These are phyloP conservation scores for Oceanodroma tethys DNA, from an alignment of 2,113 vertebrate genomes.

Conservation along the genomic window DNA sequence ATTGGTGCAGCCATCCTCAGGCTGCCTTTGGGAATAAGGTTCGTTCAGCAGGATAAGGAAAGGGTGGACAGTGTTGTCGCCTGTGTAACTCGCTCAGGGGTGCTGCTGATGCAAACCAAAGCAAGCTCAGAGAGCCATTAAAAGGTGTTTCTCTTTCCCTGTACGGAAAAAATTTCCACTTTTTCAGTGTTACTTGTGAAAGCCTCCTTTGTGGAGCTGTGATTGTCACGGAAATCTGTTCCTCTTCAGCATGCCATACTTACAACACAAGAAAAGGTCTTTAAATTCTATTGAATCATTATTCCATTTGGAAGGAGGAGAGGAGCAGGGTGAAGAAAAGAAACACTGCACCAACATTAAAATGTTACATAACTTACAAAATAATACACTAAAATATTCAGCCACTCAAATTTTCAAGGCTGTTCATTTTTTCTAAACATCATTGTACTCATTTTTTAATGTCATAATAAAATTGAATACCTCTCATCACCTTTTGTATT, in stretches of 20 bases:
- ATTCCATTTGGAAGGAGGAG: background rate
- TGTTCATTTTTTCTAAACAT: constrained; percentile 17
- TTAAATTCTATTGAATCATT: constrained; percentile 19
- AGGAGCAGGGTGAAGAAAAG: background rate
- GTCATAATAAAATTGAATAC: constrained; percentile 12
- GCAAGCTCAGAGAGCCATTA: background rate
- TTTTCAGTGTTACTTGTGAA: background rate
- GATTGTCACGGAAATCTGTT: constrained; percentile 40
- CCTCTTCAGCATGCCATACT: constrained; percentile 34
- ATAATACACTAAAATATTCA: constrained; percentile 4
- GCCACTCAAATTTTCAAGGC: constrained; percentile 10
- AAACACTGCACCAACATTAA: background rate
- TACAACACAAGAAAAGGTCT: constrained; percentile 9
- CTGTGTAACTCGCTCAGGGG: background rate
- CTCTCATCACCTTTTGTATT: background rate
- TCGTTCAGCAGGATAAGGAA: background rate
- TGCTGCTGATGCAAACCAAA: background rate
- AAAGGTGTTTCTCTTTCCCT: background rate
- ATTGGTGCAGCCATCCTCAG: background rate
- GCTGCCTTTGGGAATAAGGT: background rate
- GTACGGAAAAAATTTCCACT: background rate
- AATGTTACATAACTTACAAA: constrained; percentile 11
- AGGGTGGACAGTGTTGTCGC: background rate
- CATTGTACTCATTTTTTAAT: constrained; percentile 12
- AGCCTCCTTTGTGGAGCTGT: background rate